Conservation (phyloP, 2,113 vertebrate genomes). For the Leucopsar rothschildi region DNA sequence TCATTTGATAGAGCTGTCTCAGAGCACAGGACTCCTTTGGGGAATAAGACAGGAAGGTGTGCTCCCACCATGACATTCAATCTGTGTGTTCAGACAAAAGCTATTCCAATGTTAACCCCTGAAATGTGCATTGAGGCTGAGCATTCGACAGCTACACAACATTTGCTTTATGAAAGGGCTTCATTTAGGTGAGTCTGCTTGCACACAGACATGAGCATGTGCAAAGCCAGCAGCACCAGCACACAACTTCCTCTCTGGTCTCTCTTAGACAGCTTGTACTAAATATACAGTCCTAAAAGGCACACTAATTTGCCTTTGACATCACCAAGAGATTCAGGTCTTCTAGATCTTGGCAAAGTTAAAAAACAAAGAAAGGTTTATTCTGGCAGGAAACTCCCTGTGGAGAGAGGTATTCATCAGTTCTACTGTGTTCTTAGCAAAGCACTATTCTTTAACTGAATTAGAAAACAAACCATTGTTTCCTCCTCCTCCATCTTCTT, state of each 20-base stretch:
- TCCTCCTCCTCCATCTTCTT: not conserved
- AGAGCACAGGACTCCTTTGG: not conserved
- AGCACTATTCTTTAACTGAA: not conserved
- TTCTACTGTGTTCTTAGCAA: not conserved
- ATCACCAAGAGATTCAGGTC: not conserved
- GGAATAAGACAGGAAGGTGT: not conserved
- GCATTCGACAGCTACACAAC: not conserved
- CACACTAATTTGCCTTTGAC: not conserved
- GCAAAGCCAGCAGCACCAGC: not conserved
- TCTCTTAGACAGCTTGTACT: not conserved
- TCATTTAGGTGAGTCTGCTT: not conserved
- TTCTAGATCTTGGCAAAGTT: not conserved
- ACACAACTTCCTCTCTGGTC: not conserved
- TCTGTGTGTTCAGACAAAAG: not conserved
- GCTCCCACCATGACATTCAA: not conserved
- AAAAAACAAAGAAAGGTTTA: not conserved
- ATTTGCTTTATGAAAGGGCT: not conserved
- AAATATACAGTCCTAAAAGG: not conserved
- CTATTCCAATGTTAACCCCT: not conserved
- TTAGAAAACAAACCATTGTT: not conserved
- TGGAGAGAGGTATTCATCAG: not conserved
- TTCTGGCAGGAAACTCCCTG: not conserved
- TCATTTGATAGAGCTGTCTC: not conserved
- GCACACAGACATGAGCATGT: not conserved
- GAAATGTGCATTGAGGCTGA: not conserved